Base-by-base conservation (phyloP, 2,888 invertebrate genomes). In the Spodoptera picta region DNA sequence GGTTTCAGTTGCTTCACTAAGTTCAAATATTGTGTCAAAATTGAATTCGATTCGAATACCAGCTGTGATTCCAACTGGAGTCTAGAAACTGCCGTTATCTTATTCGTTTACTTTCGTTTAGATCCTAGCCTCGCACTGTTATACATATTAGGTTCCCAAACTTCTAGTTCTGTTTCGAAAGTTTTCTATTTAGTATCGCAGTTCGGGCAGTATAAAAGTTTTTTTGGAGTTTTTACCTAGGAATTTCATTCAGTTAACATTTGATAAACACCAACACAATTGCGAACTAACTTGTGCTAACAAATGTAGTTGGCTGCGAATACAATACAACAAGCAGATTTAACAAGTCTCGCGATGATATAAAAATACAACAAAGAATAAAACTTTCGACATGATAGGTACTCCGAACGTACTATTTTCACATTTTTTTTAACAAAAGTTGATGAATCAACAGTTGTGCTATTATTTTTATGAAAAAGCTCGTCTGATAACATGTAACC, bases 381-480 rank as follows among this genome's bases (percentile, higher is more conserved):
- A 24, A 51, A 51, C 19, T 59, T 27, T 14, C 50, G n/a, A 51
- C 19, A 46, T 43, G 19, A 51, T 43, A 36, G 24, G 50, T 43
- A 45, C 24, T 58, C 9, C 41, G 51, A 50, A 10, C 24, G 43
- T 31, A 12, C 24, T 50, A 42, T 4, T 68, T 44, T 36, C 43
- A 12, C 6, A 7, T 11, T 1, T 19, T 46, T 46, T 47, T 46
- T 47, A 61, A 9, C 41, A 1, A 52, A 41, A 31, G 41, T 61
- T 19, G 14, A 11, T 24, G 41, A 24, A 4, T 42, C 9, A 41
- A 52, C 14, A 42, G 31, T 42, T 44, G 31, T 23, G 31, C 10
- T 11, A n/a, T 41, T 53, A 42, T 19, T 70, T 65, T 23, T 19
- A 19, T 24, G 53, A 63, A 58, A 52, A 46, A 73, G 31, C 42